phyloP scores from a whole-genome alignment of 2,888 invertebrate species.

The Silvanus unidentatus region DNA sequence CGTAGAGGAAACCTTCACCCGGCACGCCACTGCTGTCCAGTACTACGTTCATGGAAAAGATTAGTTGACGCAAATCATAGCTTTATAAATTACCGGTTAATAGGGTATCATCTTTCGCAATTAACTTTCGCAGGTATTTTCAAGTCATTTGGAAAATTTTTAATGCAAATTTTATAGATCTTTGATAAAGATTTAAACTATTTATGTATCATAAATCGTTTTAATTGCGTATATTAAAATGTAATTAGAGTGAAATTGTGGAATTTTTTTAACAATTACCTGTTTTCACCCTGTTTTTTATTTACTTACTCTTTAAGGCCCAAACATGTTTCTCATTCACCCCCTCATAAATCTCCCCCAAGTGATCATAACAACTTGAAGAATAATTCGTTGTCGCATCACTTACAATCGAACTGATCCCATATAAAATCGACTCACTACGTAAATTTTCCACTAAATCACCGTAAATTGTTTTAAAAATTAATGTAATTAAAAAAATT shows the following conservation, averaged over 20 bases:
- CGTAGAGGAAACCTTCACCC: constrained; percentile 52
- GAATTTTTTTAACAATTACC: too few relatives aligned
- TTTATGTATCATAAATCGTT: too few relatives aligned
- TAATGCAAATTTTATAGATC: too few relatives aligned
- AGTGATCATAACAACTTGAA: constrained; percentile 23
- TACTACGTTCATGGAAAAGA: constrained; percentile 36
- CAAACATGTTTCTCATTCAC: constrained; percentile 29
- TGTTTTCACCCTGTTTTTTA: too few relatives aligned
- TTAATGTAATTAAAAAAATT: too few relatives aligned
- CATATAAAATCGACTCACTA: not conserved
- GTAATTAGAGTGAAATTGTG: too few relatives aligned
- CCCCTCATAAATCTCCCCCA: constrained; percentile 25
- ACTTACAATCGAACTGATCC: not conserved
- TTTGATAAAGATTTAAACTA: too few relatives aligned
- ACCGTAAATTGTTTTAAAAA: too few relatives aligned
- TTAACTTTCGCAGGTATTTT: too few relatives aligned
- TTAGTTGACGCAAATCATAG: not conserved
- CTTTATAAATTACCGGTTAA: not conserved
- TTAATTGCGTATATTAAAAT: too few relatives aligned
- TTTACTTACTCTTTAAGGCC: constrained; percentile 35
- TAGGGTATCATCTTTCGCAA: too few relatives aligned
- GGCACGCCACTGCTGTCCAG: constrained; percentile 55
- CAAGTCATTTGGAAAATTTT: too few relatives aligned
- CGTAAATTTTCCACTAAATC: not conserved
- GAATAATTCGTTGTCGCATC: not conserved